These are phyloP conservation scores for Anastrepha obliqua DNA, from an alignment of 1,140 invertebrate genomes.

Conservation along the genomic window DNA sequence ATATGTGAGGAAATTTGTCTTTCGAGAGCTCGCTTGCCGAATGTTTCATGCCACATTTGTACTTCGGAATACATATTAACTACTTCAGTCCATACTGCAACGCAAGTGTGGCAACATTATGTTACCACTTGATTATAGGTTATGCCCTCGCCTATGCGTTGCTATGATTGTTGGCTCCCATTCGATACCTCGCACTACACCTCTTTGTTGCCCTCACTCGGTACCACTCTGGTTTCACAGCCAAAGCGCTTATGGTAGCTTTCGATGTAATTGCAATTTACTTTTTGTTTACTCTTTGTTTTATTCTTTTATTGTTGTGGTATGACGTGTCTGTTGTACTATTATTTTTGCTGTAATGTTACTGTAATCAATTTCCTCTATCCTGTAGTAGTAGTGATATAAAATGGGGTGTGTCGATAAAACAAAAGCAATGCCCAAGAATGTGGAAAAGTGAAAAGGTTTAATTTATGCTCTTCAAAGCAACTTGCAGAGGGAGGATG, in stretches of 20 bases:
- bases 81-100: background rate
- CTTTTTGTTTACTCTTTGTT: background rate
- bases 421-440: background rate
- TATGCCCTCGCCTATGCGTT: conserved; percentile 32
- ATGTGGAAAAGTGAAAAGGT: conserved; percentile 52
- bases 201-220: background rate
- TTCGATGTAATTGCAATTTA: conserved; percentile 7
- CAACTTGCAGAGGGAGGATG: background rate
- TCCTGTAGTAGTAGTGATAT: too few species aligned
- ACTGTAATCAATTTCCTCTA: conserved; percentile 10
- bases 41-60: conserved; percentile 1
- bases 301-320: conserved; percentile 8
- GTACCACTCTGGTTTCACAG: background rate
- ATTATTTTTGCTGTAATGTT: conserved; percentile 16
- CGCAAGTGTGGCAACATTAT: conserved; percentile 43
- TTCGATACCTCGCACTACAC: background rate
- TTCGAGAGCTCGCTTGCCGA: background rate
- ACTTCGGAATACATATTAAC: background rate
- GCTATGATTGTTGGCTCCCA: background rate
- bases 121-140: conserved; percentile 53
- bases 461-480: conserved; percentile 32
- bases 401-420: conserved; percentile 12
- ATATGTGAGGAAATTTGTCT: conserved; percentile 12
- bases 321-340: conserved; percentile 39
- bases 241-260: background rate